Evolutionary conservation across 2,113 vertebrate species (phyloP).

Genomic region (Neolamprologus modestus): DNA sequence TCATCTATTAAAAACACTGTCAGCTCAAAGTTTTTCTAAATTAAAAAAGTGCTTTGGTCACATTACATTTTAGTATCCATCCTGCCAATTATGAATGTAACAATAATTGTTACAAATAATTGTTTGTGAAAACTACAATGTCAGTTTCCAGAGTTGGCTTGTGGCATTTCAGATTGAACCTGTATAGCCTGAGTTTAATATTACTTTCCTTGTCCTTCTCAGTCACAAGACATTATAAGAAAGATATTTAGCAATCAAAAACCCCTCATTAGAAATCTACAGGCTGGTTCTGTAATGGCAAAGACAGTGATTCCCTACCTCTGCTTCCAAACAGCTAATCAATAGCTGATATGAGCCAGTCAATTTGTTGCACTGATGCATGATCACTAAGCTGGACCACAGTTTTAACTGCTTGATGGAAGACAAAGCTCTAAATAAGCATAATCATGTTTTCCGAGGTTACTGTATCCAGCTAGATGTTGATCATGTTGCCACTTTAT

Average conservation of each 20-base stretch:
- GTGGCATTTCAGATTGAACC: background rate
- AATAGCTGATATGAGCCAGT: background rate
- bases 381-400: background rate
- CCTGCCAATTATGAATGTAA: background rate
- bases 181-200: background rate
- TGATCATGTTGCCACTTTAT: background rate
- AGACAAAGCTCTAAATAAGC: background rate
- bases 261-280: background rate
- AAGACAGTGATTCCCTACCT: background rate
- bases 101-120: background rate
- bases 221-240: background rate
- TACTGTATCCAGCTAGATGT: background rate
- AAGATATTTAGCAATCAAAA: background rate
- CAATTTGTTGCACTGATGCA: background rate
- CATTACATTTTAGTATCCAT: background rate
- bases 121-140: background rate
- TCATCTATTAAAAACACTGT: background rate
- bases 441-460: background rate
- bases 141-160: background rate
- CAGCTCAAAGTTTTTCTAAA: background rate
- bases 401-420: background rate
- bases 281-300: rapidly evolving
- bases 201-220: background rate
- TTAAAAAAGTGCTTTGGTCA: background rate
- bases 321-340: background rate